Base-by-base conservation (phyloP, 2,113 vertebrate species). In the Eulemur rufifrons region DNA sequence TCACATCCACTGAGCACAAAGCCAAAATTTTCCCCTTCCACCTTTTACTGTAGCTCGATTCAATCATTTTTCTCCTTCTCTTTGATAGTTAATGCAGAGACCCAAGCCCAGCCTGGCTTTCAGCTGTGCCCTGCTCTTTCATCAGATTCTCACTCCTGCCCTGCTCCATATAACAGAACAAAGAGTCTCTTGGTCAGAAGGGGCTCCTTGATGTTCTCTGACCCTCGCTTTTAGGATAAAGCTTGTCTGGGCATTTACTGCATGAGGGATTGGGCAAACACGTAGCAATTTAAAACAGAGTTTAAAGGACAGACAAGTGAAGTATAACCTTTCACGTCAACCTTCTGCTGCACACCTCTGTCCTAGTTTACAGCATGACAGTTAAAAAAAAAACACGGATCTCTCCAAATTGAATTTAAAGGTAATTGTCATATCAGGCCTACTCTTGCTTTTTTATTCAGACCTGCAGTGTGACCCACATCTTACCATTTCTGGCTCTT, bases 231-330 rank as follows among this genome's bases (percentile, higher is more conserved):
- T 71, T 50, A 93, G 56, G 96, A 94, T 83, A 71, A 96, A 97
- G 91, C 66, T 96, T 96, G 91, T 95, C 93, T 59, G 84, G 74
- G 68, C 91, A 96, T 93, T 95, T 83, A 80, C 56, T 74, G 78
- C 86, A 76, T 10, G 11, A 96, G 29, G 42, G 47, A 93, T 66
- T 63, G 56, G 78, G 73, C 59, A 97, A 90, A 96, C 81, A 97
- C 95, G 96, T 13, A 94, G 68, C 66, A 96, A 95, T 93, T 95
- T 96, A 93, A 97, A 96, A 69, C 52, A 91, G 76, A 95, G 85
- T 94, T 86, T 96, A 91, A 96, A 96, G 80, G 82, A 93, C 52
- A 92, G 87, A 56, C 71, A 94, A 92, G 84, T 87, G 23, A 82
- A 73, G 77, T 64, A 39, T 61, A 84, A 64, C 68, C 68, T 97